phyloP scores from a whole-genome alignment of 2,113 vertebrate species.

The Peromyscus polionotus region DNA sequence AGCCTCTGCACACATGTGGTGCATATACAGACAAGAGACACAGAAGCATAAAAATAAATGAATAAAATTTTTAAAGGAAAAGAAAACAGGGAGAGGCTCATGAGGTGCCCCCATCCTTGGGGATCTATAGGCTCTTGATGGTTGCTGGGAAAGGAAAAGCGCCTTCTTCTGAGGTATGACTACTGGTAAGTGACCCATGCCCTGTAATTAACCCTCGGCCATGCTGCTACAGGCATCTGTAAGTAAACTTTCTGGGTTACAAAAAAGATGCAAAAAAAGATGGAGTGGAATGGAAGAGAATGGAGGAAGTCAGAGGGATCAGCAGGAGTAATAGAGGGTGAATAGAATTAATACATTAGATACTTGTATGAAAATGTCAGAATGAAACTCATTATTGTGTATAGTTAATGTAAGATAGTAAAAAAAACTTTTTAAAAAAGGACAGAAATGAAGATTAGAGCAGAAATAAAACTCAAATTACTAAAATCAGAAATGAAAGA shows the following conservation, averaged over 20 bases:
- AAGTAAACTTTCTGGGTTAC: not conserved
- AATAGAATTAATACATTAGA: not conserved
- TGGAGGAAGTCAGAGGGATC: not conserved
- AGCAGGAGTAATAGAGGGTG: not conserved
- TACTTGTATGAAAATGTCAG: not conserved
- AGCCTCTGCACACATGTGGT: not conserved
- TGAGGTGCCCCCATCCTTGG: not conserved
- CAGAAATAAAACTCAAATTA: not conserved
- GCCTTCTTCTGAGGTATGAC: not conserved
- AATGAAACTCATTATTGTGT: not conserved
- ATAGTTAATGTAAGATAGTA: not conserved
- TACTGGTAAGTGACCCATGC: not conserved
- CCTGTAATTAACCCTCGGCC: not conserved
- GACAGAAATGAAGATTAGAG: not conserved
- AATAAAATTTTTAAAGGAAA: not conserved
- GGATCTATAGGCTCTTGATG: not conserved
- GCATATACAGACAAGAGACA: not conserved
- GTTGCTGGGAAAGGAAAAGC: not conserved
- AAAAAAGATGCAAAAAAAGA: not conserved
- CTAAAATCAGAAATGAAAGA: not conserved
- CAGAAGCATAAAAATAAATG: not conserved
- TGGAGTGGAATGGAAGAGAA: not conserved
- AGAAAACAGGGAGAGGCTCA: not conserved
- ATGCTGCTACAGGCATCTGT: not conserved
- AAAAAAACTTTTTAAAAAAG: not conserved